Conservation (phyloP, 2,797 vertebrate species). For the Podarcis siculus region DNA sequence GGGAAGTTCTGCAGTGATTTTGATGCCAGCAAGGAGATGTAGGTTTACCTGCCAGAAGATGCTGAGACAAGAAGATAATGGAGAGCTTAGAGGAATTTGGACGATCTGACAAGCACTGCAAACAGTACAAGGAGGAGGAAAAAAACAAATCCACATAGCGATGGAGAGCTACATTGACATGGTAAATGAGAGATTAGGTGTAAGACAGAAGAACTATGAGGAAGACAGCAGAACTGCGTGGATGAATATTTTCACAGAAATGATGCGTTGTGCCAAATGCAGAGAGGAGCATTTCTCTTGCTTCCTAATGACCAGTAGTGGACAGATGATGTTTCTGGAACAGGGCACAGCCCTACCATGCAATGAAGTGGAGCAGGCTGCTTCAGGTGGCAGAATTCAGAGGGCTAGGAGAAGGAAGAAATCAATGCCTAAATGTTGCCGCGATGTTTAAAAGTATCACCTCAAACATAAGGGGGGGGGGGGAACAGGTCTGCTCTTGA, state of each 20-base stretch:
- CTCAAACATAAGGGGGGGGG: not conserved
- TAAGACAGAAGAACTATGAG: conserved; percentile 22
- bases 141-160: not conserved
- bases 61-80: conserved; percentile 8
- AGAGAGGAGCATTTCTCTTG: not conserved
- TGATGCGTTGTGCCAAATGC: not conserved
- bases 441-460: not conserved
- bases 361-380: not conserved
- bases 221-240: conserved; percentile 33
- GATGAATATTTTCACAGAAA: conserved; percentile 6
- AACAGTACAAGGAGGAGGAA: conserved; percentile 2
- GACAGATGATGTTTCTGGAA: not conserved
- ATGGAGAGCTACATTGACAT: conserved; percentile 5
- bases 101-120: not conserved
- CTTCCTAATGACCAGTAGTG: not conserved
- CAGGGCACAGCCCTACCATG: not conserved
- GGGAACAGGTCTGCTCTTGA: not conserved
- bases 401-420: not conserved
- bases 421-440: not conserved
- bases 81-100: not conserved
- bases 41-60: not conserved
- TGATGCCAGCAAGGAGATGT: conserved; percentile 26
- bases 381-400: not conserved
- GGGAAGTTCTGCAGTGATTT: conserved; percentile 10
- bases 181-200: conserved; percentile 53